A percentile compares a stretch with the other conserved stretches of the same genome.
These are phyloP conservation scores for Cetonia aurata DNA, from an alignment of 2,888 invertebrate species.

Conservation along the genomic window DNA sequence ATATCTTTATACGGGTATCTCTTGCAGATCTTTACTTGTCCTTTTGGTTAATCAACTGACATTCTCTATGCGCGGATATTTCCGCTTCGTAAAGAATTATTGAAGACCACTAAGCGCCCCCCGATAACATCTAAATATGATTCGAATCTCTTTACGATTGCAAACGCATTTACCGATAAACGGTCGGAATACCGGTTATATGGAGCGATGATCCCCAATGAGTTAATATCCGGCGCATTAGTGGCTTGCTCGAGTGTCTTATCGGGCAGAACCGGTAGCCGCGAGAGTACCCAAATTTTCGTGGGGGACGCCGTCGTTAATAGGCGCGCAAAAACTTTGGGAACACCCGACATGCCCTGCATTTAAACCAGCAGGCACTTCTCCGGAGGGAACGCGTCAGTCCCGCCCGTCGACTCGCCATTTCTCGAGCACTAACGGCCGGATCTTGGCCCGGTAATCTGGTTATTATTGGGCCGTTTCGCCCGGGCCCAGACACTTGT, in stretches of 20 bases:
- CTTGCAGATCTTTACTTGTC: too few species aligned
- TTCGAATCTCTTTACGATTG: constrained; percentile 6
- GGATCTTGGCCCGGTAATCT: constrained; percentile 29
- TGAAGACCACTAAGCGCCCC: too few species aligned
- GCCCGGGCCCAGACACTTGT: constrained; percentile 24
- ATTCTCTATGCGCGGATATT: too few species aligned
- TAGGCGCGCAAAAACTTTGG: constrained; percentile 8
- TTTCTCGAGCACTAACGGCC: constrained; percentile 15
- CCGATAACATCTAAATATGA: constrained; percentile 7
- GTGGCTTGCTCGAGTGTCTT: constrained; percentile 13
- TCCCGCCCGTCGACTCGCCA: background rate
- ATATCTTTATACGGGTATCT: too few species aligned
- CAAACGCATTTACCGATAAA: constrained; percentile 9
- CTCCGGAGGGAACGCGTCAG: constrained; percentile 1
- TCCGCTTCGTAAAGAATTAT: too few species aligned
- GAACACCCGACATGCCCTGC: background rate
- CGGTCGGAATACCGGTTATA: background rate
- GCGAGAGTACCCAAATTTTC: constrained; percentile 20
- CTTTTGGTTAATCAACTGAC: too few species aligned
- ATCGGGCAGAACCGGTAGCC: constrained; percentile 5
- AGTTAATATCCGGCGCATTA: constrained; percentile 25
- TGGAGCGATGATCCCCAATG: background rate
- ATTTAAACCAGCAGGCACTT: too few species aligned
- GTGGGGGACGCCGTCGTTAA: constrained; percentile 20
- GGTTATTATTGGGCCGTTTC: constrained; percentile 31